Evolutionary conservation across 2,888 invertebrate species (phyloP).

Genomic region (Argynnis bischoffii): DNA sequence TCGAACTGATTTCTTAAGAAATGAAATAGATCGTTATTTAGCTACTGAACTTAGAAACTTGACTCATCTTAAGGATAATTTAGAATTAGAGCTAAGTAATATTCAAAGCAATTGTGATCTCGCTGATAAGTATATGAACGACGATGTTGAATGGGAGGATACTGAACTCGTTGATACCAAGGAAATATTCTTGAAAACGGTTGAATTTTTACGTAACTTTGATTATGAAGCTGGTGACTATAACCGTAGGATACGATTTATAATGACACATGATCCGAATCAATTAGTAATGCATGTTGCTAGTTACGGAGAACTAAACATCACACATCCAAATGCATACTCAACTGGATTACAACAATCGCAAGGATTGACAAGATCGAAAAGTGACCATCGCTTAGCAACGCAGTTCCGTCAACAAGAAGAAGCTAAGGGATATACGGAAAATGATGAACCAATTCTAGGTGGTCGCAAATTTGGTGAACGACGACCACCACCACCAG

Average conservation of each 20-base stretch:
- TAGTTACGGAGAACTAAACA: conserved; percentile 94
- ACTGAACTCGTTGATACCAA: conserved; percentile 97
- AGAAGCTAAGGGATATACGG: conserved; percentile 84
- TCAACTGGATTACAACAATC: conserved; percentile 83
- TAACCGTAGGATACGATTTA: conserved; percentile 91
- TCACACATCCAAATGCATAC: conserved; percentile 85
- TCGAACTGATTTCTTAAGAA: conserved; percentile 92
- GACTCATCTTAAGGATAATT: conserved; percentile 93
- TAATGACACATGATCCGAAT: conserved; percentile 95
- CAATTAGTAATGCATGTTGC: conserved; percentile 93
- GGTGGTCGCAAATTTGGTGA: conserved; percentile 91
- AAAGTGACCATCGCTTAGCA: conserved; percentile 95
- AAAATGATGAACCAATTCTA: conserved; percentile 87
- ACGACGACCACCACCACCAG: conserved; percentile 80
- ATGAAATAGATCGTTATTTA: conserved; percentile 96
- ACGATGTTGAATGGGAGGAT: conserved; percentile 95
- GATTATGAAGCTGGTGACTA: conserved; percentile 97
- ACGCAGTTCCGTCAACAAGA: conserved; percentile 94
- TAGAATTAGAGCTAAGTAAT: conserved; percentile 97
- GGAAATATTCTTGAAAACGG: conserved; percentile 97
- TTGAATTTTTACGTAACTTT: conserved; percentile 96
- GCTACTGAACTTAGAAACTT: conserved; percentile 93
- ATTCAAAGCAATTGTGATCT: conserved; percentile 98
- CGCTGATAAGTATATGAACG: conserved; percentile 96
- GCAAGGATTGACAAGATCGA: conserved; percentile 94